phyloP scores from a whole-genome alignment of 2,888 invertebrate species.

The Proisotoma minuta region DNA sequence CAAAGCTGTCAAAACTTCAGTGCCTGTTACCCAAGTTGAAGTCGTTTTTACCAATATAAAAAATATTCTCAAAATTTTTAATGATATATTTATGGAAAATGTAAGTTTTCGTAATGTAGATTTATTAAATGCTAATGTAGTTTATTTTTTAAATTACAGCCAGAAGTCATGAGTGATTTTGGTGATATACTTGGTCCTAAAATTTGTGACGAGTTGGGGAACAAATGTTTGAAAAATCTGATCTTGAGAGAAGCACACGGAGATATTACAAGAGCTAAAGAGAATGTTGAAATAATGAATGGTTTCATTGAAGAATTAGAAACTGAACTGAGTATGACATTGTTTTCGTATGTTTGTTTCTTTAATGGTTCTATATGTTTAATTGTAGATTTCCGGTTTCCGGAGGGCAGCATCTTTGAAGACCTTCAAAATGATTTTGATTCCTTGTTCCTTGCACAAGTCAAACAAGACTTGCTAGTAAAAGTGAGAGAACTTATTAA shows the following conservation, averaged over 20 bases:
- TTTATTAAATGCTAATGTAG: background rate
- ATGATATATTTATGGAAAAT: background rate
- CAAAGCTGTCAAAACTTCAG: constrained; percentile 13
- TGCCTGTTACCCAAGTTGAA: constrained; percentile 12
- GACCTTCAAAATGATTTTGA: constrained; percentile 34
- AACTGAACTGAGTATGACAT: constrained; percentile 21
- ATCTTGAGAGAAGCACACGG: constrained; percentile 39
- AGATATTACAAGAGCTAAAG: constrained; percentile 26
- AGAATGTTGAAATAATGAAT: constrained; percentile 26
- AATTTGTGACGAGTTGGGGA: constrained; percentile 31
- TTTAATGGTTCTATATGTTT: background rate
- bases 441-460: constrained; percentile 28
- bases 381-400: constrained; percentile 28
- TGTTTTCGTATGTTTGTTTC: background rate
- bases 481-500: constrained; percentile 27
- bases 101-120: background rate
- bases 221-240: constrained; percentile 37
- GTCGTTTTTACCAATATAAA: constrained; percentile 31
- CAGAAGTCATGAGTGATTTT: constrained; percentile 22
- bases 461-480: constrained; percentile 34
- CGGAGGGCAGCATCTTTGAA: constrained; percentile 22
- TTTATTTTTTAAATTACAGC: constrained; percentile 18
- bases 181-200: constrained; percentile 24
- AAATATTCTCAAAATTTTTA: constrained; percentile 18
- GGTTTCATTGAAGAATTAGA: constrained; percentile 22